Base-by-base conservation (phyloP, 2,888 invertebrate genomes). In the Dasypolia templi region DNA sequence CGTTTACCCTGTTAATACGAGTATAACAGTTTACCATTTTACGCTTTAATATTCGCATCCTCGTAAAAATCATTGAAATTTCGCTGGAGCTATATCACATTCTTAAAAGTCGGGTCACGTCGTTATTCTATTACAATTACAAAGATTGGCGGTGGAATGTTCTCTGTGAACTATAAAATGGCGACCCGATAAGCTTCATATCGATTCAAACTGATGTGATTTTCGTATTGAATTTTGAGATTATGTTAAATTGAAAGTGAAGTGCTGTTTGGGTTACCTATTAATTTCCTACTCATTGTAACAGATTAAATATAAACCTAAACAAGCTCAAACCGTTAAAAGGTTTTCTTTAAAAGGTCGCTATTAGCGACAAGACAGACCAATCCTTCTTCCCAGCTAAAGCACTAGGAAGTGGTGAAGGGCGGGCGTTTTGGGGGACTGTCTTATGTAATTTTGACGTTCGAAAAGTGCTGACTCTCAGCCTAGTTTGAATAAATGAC, bases 1-100 rank as follows among this genome's bases (percentile, higher is more conserved):
- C 72, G 65, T 75, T 82, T 77, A 68, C 65, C 63, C 61, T 64
- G 69, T 44, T 77, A 70, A 73, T 72, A n/a, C n/a, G n/a, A n/a
- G 72, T 68, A 75, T n/a, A 83, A 61, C 70, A n/a, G 68, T 62
- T 79, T 77, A 70, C 66, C 58, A 77, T 74, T 84, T 82, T 67
- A 82, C 75, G 73, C 75, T 65, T 46, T n/a, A n/a, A n/a, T n/a
- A n/a, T n/a, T n/a, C n/a, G n/a, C n/a, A n/a, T n/a, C n/a, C n/a
- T n/a, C 76, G 69, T 79, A 76, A 84, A 84, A 70, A 56, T 74
- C 80, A 76, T 73, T 77, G 72, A 73, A 80, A 77, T 79, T 82
- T 79, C 62, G 39, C 35, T 67, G 59, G 35, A 49, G 72, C 56
- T 62, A 71, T 72, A 51, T 73, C 61, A 82, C 65, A 59, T 78